A percentile compares a stretch with the other conserved stretches of the same genome.
Conservation (phyloP, 2,113 vertebrate genomes). For the Cranoglanis bouderius region DNA sequence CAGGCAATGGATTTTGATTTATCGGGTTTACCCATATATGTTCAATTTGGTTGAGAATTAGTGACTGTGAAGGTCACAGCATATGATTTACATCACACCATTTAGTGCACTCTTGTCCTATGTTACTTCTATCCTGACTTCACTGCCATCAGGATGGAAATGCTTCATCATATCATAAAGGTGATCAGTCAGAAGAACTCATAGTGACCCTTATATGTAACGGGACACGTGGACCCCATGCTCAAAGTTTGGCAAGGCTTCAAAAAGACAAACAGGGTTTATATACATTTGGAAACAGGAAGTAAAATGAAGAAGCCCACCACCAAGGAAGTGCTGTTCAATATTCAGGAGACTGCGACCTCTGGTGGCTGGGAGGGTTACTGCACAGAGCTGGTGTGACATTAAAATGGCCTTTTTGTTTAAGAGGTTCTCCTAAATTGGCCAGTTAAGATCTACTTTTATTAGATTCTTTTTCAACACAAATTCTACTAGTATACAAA, state of each 20-base stretch:
- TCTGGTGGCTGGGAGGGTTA: not conserved
- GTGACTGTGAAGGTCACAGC: not conserved
- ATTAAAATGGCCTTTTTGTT: not conserved
- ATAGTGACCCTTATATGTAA: not conserved
- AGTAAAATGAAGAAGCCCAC: not conserved
- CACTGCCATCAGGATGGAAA: not conserved
- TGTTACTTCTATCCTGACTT: not conserved
- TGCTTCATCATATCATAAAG: not conserved
- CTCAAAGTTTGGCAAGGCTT: not conserved
- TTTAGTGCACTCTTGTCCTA: not conserved
- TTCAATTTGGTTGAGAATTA: not conserved
- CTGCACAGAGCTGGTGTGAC: not conserved
- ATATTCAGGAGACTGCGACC: no score
- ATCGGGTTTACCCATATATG: not conserved
- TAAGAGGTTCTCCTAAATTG: not conserved
- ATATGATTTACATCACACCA: not conserved
- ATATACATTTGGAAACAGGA: not conserved
- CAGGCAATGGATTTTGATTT: not conserved
- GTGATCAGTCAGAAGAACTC: not conserved
- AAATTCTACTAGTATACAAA: not conserved
- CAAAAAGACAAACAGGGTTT: not conserved
- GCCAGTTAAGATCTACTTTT: not conserved
- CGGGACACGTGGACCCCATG: not conserved
- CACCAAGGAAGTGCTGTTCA: not conserved
- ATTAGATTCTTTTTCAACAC: not conserved